Evolutionary conservation across 2,113 vertebrate genomes (phyloP), one percentile per base, ranked within the genome.

Genomic region (Megaceryle torquata): DNA sequence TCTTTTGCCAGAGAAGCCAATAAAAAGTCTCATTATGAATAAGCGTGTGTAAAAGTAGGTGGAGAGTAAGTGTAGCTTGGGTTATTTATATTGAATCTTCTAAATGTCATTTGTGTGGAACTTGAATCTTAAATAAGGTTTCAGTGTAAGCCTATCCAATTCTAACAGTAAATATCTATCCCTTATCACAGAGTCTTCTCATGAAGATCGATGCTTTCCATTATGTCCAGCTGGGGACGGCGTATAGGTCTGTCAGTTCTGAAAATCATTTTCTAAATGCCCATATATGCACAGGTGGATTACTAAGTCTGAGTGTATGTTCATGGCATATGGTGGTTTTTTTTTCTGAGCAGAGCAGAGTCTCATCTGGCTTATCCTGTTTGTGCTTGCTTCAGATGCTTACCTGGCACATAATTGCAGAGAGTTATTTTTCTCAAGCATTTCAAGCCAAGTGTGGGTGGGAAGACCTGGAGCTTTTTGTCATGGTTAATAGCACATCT

Each of bases 191-290:
- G 98, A 98, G 98, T 65, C 98, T 98, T 50, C 98, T 98, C 86
- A 98, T 98, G 98, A 98, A 98, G 96, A 98, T 98, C 0, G 98
- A 98, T 69, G 98, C 98, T 89, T 98, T 98, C 96, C 98, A 98
- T 78, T 98, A 98, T 15, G 98, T 98, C 71, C 98, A 98, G 64
- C 94, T 98, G 88, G 98, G 98, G 56, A 98, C 98, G 0, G 98
- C 98, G 64, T 98, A 98, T 63, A 98, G 98, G 98, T 98, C 71
- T 96, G 97, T 97, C 72, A 48, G 61, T 79, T 69, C 56, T 92
- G 56, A 86, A 94, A 71, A 33, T 61, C 0, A 13, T 87, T 76
- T 91, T 60, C 41, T 85, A 87, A 85, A 69, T 72, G 28, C 39
- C 64, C 33, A 3, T 56, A 9, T 33, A 5, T n/a, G 35, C 68